Evolutionary conservation across 2,888 invertebrate species (phyloP).

Genomic region (Drosophila anomalipes): DNA sequence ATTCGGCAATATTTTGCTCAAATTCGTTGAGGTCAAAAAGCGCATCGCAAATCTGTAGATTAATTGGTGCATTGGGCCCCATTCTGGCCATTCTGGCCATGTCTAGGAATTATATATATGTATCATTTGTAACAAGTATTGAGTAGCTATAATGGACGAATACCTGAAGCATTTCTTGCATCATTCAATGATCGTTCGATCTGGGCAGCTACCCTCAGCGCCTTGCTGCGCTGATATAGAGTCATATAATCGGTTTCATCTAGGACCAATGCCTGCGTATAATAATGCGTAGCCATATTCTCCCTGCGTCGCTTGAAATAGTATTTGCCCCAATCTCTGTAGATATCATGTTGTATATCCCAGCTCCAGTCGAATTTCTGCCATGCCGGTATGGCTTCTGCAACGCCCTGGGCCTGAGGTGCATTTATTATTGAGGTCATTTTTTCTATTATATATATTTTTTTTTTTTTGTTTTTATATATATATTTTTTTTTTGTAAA

Average conservation of each 20-base stretch:
- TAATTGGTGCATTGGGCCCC: constrained; percentile 60
- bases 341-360: constrained; percentile 79
- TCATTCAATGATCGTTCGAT: constrained; percentile 75
- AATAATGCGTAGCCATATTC: constrained; percentile 80
- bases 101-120: background rate
- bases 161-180: constrained; percentile 76
- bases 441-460: constrained; percentile 1
- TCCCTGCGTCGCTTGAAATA: constrained; percentile 80
- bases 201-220: constrained; percentile 59
- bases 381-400: constrained; percentile 55
- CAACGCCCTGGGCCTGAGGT: background rate
- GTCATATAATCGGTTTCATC: constrained; percentile 72
- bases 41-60: constrained; percentile 83
- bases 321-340: constrained; percentile 83
- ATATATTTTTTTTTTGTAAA: background rate
- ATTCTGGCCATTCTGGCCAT: constrained; percentile 5
- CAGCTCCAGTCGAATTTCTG: constrained; percentile 72
- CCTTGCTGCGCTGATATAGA: constrained; percentile 78
- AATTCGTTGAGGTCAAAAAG: constrained; percentile 82
- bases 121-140: background rate
- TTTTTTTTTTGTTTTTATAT: background rate
- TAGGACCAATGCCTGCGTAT: constrained; percentile 75
- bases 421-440: background rate
- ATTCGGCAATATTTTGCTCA: constrained; percentile 67
- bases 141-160: background rate